These are phyloP conservation scores for Battus philenor DNA, from an alignment of 1,140 invertebrate species.

Conservation along the genomic window DNA sequence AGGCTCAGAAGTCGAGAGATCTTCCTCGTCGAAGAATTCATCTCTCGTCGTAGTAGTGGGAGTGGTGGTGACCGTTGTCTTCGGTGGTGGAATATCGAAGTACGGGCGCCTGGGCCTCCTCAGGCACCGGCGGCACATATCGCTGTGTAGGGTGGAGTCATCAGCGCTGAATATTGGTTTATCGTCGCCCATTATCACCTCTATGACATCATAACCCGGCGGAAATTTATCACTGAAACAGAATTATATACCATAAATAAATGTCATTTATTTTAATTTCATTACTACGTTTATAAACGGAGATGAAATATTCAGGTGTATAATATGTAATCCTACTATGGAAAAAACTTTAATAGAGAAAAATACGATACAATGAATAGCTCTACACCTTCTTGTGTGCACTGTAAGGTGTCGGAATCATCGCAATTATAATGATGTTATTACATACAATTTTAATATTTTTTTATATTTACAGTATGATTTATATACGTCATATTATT, in stretches of 20 bases:
- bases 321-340: too few relatives aligned
- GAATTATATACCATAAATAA: slow-evolving; percentile 79
- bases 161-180: slow-evolving; percentile 30
- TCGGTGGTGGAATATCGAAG: slow-evolving; percentile 24
- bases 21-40: slow-evolving; percentile 31
- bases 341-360: too few relatives aligned
- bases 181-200: slow-evolving; percentile 46
- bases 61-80: slow-evolving; percentile 18
- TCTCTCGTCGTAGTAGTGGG: slow-evolving; percentile 28
- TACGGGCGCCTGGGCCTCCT: slow-evolving; percentile 22
- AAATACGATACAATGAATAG: too few relatives aligned
- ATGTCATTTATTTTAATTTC: slow-evolving; percentile 90
- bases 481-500: too few relatives aligned
- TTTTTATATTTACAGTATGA: too few relatives aligned
- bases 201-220: slow-evolving; percentile 36
- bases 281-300: too few relatives aligned
- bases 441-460: too few relatives aligned
- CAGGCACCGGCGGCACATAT: slow-evolving; percentile 37
- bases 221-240: slow-evolving; percentile 47
- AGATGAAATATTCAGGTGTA: too few relatives aligned
- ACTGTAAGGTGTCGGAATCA: too few relatives aligned
- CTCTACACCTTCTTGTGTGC: too few relatives aligned
- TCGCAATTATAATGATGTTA: too few relatives aligned
- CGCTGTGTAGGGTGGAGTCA: slow-evolving; percentile 28
- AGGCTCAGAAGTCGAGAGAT: slow-evolving; percentile 27